A percentile compares a stretch with the other conserved stretches of the same genome.
These are phyloP conservation scores for Cervus canadensis DNA, from an alignment of 2,113 vertebrate genomes.

Conservation along the genomic window DNA sequence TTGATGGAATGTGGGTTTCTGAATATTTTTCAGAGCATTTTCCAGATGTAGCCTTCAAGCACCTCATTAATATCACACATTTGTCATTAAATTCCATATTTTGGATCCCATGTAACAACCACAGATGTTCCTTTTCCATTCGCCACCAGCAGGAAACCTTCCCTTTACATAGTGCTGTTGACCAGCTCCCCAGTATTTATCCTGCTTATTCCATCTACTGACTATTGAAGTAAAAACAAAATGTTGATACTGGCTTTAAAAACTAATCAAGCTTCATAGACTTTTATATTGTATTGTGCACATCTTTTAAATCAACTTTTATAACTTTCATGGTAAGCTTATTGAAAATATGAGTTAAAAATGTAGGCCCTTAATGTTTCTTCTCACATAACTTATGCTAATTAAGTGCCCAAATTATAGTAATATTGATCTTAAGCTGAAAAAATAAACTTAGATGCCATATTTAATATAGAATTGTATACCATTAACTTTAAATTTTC, in stretches of 20 bases:
- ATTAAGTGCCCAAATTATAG: background rate
- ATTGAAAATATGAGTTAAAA: background rate
- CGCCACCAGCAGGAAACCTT: background rate
- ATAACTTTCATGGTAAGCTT: background rate
- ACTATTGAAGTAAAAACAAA: slow-evolving; percentile 19
- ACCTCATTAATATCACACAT: slow-evolving; percentile 23
- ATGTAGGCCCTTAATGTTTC: background rate
- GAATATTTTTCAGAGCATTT: slow-evolving; percentile 39
- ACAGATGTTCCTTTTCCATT: slow-evolving; percentile 1
- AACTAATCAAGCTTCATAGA: background rate
- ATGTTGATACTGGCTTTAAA: background rate
- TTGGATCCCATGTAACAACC: background rate
- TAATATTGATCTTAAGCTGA: background rate
- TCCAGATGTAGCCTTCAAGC: slow-evolving; percentile 7
- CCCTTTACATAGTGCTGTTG: background rate
- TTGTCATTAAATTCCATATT: slow-evolving; percentile 29
- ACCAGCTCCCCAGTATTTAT: background rate
- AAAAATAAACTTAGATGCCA: background rate
- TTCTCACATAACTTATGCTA: background rate
- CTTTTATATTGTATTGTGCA: background rate
- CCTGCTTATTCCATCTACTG: background rate
- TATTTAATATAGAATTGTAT: background rate
- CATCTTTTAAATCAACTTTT: background rate
- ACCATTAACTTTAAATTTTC: background rate
- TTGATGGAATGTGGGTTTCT: slow-evolving; percentile 41